Conservation (phyloP, 2,888 invertebrate genomes). For the Philhelius pedissequus region DNA sequence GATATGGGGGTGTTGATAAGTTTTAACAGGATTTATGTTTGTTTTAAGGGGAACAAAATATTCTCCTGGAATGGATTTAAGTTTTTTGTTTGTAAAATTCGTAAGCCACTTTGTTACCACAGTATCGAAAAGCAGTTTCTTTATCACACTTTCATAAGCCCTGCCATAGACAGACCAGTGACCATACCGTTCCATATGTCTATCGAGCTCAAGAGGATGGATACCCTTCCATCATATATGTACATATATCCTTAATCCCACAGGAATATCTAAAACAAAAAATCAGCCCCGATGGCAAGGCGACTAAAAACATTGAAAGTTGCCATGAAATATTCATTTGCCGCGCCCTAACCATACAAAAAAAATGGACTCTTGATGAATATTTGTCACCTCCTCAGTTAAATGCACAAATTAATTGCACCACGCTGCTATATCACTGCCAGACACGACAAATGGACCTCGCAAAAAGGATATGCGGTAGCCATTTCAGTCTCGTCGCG, state of each 20-base stretch:
- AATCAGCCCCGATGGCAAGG: not conserved
- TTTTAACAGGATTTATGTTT: not conserved
- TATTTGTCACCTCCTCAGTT: constrained; percentile 66
- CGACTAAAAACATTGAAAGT: constrained; percentile 13
- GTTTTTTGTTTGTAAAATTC: not conserved
- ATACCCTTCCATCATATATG: not conserved
- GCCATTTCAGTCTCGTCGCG: not conserved
- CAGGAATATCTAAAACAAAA: not conserved
- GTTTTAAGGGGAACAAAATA: not conserved
- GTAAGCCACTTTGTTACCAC: constrained; percentile 13
- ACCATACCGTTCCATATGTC: not conserved
- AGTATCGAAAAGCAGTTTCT: not conserved
- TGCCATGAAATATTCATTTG: constrained; percentile 49
- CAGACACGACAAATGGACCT: constrained; percentile 53
- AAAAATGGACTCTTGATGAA: constrained; percentile 41
- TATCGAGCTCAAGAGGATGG: not conserved
- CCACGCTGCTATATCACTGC: constrained; percentile 50
- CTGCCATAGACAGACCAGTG: not conserved
- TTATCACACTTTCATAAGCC: not conserved
- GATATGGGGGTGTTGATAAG: constrained; percentile 10
- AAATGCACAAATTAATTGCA: constrained; percentile 67
- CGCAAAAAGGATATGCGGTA: not conserved
- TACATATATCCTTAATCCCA: constrained; percentile 1
- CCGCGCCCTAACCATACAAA: not conserved
- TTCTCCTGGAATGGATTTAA: not conserved